Conservation (phyloP, 1,140 invertebrate genomes). For the Arion vulgaris region DNA sequence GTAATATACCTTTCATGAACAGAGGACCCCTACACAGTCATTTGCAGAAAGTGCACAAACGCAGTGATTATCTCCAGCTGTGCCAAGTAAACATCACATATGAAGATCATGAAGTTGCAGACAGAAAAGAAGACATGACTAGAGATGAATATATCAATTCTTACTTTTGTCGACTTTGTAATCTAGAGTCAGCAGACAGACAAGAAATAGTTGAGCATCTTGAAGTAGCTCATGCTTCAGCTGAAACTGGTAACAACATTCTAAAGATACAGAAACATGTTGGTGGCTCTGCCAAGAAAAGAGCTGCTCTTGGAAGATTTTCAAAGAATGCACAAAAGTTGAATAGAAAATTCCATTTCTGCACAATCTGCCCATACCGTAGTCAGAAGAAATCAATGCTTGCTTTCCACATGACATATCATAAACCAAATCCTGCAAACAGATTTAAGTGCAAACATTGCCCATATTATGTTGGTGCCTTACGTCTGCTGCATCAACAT, state of each 20-base stretch:
- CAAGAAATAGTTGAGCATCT: constrained; percentile 45
- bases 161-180: constrained; percentile 62
- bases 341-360: constrained; percentile 71
- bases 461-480: constrained; percentile 81
- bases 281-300: neutral
- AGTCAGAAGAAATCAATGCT: constrained; percentile 79
- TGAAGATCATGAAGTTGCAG: neutral
- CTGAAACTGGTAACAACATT: constrained; percentile 47
- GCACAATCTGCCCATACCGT: constrained; percentile 84
- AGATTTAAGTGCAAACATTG: constrained; percentile 87
- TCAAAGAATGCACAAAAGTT: neutral
- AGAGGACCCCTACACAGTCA: constrained; percentile 60
- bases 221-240: constrained; percentile 46
- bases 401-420: constrained; percentile 81
- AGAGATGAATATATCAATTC: constrained; percentile 45
- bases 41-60: constrained; percentile 54
- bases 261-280: constrained; percentile 45
- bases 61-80: constrained; percentile 34
- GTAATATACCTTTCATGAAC: constrained; percentile 58
- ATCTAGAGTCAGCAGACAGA: constrained; percentile 53
- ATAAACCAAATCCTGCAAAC: constrained; percentile 78
- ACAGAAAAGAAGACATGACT: constrained; percentile 16
- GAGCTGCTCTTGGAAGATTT: neutral
- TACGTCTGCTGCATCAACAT: constrained; percentile 71
- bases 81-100: constrained; percentile 52